phyloP scores from a whole-genome alignment of 2,113 vertebrate species.

The Tonatia bakeri region DNA sequence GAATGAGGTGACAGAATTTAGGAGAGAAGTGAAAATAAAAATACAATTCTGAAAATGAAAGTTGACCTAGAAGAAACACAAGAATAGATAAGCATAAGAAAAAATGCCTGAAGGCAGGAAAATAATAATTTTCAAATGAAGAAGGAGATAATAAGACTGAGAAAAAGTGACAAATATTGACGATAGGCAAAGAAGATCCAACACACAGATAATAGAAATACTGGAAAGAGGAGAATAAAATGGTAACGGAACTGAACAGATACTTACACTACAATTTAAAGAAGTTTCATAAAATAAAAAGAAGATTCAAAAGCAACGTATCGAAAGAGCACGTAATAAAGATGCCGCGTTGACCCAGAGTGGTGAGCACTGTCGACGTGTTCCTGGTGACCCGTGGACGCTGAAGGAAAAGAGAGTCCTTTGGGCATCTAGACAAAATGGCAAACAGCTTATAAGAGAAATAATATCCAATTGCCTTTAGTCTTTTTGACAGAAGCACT shows the following conservation, averaged over 20 bases:
- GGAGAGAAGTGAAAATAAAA: constrained; percentile 5
- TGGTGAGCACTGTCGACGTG: background rate
- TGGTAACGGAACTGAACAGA: background rate
- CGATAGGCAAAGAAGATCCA: background rate
- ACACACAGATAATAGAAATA: background rate
- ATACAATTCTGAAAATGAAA: background rate
- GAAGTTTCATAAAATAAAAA: background rate
- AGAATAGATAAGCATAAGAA: background rate
- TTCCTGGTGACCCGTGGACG: background rate
- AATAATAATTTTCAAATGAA: background rate
- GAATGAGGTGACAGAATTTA: background rate
- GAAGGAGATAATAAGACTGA: background rate
- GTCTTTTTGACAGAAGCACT: background rate
- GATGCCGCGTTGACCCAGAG: background rate
- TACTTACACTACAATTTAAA: background rate
- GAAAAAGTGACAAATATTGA: background rate
- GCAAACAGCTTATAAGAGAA: background rate
- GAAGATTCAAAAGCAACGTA: background rate
- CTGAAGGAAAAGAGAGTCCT: background rate
- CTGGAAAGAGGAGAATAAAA: background rate
- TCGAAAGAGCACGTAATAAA: background rate
- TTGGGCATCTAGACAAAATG: background rate
- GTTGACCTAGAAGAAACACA: background rate
- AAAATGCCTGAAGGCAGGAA: background rate
- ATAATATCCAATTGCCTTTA: background rate